These are phyloP conservation scores for Ptychadena robeensis DNA, from an alignment of 2,797 vertebrate genomes.

Conservation along the genomic window DNA sequence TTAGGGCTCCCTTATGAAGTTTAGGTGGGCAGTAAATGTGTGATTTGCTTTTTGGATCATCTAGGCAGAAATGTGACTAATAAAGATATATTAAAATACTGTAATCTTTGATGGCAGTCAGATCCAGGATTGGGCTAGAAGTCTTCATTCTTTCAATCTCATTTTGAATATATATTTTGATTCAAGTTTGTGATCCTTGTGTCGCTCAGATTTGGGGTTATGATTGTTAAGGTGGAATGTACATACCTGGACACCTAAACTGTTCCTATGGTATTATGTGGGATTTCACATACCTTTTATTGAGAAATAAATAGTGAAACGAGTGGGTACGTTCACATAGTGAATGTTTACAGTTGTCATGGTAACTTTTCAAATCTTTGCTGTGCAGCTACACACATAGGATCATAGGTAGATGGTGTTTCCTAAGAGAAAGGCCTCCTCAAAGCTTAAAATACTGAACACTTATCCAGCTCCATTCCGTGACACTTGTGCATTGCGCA, in stretches of 20 bases:
- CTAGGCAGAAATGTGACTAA: no score
- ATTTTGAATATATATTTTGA: neutral
- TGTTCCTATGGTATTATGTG: neutral
- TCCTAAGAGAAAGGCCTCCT: neutral
- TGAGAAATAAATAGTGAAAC: neutral
- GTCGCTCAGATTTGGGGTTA: neutral
- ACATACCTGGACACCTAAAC: neutral
- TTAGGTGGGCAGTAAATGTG: no score
- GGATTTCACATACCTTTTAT: neutral
- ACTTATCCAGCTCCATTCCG: neutral
- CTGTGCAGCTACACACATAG: neutral
- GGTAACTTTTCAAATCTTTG: neutral
- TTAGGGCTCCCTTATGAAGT: no score
- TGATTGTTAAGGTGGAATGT: neutral
- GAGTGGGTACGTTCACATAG: conserved; percentile 6
- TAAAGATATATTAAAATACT: no score
- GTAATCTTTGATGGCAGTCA: neutral
- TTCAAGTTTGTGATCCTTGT: neutral
- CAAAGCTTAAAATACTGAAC: no score
- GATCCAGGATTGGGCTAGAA: neutral
- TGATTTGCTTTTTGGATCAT: no score
- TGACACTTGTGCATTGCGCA: neutral
- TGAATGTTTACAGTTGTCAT: conserved; percentile 39
- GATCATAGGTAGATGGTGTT: neutral
- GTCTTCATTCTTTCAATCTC: no score